Evolutionary conservation across 2,797 vertebrate genomes (phyloP), one percentile per base, ranked within the genome.

Genomic region (Etheostoma perlongum): DNA sequence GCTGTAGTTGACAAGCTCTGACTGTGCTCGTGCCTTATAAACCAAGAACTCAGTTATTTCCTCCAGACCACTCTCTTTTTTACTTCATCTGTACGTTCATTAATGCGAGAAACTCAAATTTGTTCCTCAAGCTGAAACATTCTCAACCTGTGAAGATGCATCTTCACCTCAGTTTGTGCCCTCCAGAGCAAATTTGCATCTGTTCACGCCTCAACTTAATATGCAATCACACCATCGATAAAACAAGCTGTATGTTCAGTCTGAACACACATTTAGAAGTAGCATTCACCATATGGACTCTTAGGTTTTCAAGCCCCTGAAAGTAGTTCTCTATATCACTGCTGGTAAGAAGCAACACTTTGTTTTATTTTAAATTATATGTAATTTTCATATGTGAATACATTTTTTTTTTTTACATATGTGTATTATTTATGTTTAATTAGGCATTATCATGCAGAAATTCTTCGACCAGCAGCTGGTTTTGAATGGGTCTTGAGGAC

Each of bases 391-490:
- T 40, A 40, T 11, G 36, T 40, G 49, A 68, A 59, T 72, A 70
- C 46, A 30, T 77, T 72, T 27, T 23, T 77, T 72, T 27, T 23
- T 23, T 30, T 27, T 5, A 52, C 21, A 57, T 30, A 30, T 46
- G 19, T 75, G 75, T 66, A 49, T 75, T 55, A 69, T 68, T 72
- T 46, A 80, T 55, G 42, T 64, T 65, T 15, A 23, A 55, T 67
- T n/a, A 36, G 19, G 42, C 18, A 63, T 46, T 49, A 14, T 57
- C 23, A 74, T 66, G 57, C 40, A 65, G 47, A 55, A 21, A 23
- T n/a, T 52, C 64, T 14, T 42, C 10, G 6, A 4, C 16, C 49
- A 23, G 68, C 48, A 57, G 64, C 51, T 49, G 36, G 36, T 40
- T 40, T 40, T 40, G 36, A 12, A 12, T 3, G 36, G 36, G 10